Conservation (phyloP, 2,113 vertebrate species). For the Puffinus mauretanicus region DNA sequence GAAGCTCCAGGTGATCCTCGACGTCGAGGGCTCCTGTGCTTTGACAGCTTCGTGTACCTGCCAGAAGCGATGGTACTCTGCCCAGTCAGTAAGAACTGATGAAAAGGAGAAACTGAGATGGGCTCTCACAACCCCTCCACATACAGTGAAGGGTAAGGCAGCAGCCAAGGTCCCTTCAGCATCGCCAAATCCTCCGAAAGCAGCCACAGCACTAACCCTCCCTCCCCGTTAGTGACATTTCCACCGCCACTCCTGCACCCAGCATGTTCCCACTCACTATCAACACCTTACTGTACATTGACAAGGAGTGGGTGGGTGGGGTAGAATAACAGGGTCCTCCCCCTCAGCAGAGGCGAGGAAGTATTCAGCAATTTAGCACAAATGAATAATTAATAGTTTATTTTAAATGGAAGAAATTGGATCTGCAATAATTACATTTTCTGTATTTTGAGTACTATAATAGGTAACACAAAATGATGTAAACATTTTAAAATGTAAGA, state of each 20-base stretch:
- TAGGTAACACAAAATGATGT: neutral
- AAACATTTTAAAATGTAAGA: neutral
- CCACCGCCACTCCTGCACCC: neutral
- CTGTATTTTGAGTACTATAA: neutral
- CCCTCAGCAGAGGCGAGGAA: neutral
- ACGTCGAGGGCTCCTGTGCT: neutral
- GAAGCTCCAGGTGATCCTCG: neutral
- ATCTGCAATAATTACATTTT: neutral
- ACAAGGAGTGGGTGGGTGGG: neutral
- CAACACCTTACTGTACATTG: neutral
- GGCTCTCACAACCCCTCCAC: neutral
- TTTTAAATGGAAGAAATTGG: neutral
- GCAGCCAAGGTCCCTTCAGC: neutral
- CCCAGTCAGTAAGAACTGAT: neutral
- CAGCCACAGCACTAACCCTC: neutral
- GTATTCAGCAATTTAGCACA: neutral
- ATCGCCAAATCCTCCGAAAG: neutral
- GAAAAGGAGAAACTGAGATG: neutral
- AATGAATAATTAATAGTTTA: neutral
- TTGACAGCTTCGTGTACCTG: neutral
- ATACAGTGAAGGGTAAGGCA: neutral
- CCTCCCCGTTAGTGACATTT: neutral
- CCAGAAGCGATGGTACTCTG: neutral
- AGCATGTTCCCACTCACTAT: fast-evolving
- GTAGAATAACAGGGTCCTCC: neutral